These are phyloP conservation scores for Antidorcas marsupialis DNA, from an alignment of 2,113 vertebrate species.

Conservation along the genomic window DNA sequence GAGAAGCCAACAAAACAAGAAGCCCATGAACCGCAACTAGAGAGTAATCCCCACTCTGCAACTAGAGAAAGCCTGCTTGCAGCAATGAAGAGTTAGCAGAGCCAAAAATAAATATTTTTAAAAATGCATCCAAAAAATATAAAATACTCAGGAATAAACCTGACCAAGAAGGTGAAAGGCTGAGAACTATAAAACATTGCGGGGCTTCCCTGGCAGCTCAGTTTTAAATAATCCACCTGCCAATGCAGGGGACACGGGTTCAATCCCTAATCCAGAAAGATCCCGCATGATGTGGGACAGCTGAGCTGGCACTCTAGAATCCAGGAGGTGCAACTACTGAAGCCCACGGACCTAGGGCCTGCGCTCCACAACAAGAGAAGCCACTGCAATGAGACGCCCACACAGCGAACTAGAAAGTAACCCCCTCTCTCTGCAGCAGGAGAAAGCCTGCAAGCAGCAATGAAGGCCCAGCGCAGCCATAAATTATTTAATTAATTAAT, in stretches of 20 bases:
- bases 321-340: neutral
- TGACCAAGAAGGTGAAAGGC: neutral
- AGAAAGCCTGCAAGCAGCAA: neutral
- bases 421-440: neutral
- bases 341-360: neutral
- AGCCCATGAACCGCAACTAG: neutral
- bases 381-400: neutral
- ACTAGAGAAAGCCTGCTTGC: neutral
- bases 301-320: neutral
- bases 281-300: neutral
- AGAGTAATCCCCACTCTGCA: neutral
- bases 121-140: neutral
- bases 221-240: neutral
- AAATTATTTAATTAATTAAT: neutral
- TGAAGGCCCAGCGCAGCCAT: neutral
- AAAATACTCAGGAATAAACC: neutral
- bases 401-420: neutral
- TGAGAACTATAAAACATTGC: neutral
- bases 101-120: neutral
- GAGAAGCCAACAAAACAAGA: neutral
- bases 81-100: neutral
- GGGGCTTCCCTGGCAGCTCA: neutral
- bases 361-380: neutral
- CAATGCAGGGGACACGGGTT: neutral
- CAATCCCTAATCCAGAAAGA: neutral